phyloP scores from a whole-genome alignment of 2,888 invertebrate species.

The Dryomyza anilis region DNA sequence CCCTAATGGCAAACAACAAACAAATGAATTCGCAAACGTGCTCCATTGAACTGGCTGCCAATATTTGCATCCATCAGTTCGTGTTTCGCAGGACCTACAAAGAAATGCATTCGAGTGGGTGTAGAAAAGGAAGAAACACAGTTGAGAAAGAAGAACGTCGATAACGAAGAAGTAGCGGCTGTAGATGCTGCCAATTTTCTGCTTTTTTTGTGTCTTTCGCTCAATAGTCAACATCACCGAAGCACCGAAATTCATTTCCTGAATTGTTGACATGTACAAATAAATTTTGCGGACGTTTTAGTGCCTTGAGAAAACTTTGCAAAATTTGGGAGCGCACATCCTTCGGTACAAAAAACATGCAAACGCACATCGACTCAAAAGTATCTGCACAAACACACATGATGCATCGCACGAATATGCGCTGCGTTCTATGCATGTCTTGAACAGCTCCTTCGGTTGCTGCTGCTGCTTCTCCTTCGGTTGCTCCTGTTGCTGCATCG shows the following conservation, averaged over 20 bases:
- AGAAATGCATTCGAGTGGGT: too few relatives aligned
- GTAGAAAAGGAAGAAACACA: too few relatives aligned
- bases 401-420: not conserved
- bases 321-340: conserved; percentile 1
- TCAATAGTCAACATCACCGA: not conserved
- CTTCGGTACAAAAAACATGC: conserved; percentile 9
- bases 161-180: too few relatives aligned
- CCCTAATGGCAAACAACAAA: conserved; percentile 17
- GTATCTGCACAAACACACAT: not conserved
- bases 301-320: conserved; percentile 7
- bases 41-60: conserved; percentile 3
- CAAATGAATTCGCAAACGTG: conserved; percentile 19
- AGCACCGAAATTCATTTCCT: conserved; percentile 17
- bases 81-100: not conserved
- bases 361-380: not conserved
- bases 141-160: too few relatives aligned
- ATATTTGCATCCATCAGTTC: not conserved
- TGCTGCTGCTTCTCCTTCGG: not conserved
- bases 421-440: not conserved
- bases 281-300: conserved; percentile 25
- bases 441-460: not conserved
- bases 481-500: not conserved
- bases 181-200: too few relatives aligned
- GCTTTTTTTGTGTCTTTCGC: not conserved
- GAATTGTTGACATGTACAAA: conserved; percentile 16